Evolutionary conservation across 2,888 invertebrate species (phyloP), one percentile per base, ranked within the genome.

Genomic region (Drosophila buzzatii): DNA sequence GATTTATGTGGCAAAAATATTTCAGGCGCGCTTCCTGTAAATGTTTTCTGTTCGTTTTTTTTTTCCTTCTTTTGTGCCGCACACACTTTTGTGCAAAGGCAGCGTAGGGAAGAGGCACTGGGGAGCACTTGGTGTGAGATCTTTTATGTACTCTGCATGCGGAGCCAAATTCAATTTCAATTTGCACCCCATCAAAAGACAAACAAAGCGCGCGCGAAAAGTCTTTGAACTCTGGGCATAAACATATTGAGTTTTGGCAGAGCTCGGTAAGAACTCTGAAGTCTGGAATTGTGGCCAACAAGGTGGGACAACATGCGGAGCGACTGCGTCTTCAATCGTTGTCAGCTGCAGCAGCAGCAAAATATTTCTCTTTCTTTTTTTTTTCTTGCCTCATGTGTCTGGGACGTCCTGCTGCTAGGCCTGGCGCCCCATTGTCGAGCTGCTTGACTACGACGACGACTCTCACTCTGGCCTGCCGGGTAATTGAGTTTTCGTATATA

Each of bases 161-260:
- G 60, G 60, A 53, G 53, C 64, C 69, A 76, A 89, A 85, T 84
- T 89, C 89, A 84, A 89, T 81, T 89, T 84, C 87, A 86, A 85
- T 85, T 89, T 82, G 85, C 85, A 87, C 90, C 88, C 85, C 85
- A 82, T 80, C 88, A 87, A 81, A 86, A 81, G 89, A 73, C 86
- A 84, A 89, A 86, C 84, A 89, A 81, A 65, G 60, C 70, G 70
- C 69, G 77, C 59, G 49, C 53, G 27, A 80, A 70, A 87, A 86
- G 86, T 88, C 86, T 86, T 86, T 86, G 90, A 86, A 86, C 90
- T 86, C 67, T 77, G 44, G 70, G 77, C 85, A 89, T 87, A 84
- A 85, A 69, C 89, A 89, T 87, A 81, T 70, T 81, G 79, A 63
- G 64, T 76, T 70, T 87, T 89, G 87, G 89, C 89, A 82, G 55